These are phyloP conservation scores for Lontra canadensis DNA, from an alignment of 2,113 vertebrate species.

Conservation along the genomic window DNA sequence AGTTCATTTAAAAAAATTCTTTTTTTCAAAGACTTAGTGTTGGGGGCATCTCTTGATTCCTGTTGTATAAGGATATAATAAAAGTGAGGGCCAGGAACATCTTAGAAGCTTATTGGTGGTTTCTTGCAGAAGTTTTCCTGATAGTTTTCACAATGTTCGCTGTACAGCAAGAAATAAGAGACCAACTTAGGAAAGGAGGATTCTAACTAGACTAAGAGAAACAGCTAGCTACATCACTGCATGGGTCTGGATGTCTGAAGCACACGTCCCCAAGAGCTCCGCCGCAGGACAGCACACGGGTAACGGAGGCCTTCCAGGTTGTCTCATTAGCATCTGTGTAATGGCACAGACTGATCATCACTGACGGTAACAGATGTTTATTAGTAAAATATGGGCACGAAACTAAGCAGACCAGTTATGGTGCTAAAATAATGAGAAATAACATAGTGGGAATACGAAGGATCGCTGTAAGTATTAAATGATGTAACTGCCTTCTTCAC, in stretches of 20 bases:
- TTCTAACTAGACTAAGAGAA: neutral
- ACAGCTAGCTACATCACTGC: no score
- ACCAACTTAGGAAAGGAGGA: neutral
- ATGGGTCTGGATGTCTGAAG: neutral
- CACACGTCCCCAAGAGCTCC: neutral
- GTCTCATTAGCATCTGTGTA: neutral
- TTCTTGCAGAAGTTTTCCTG: neutral
- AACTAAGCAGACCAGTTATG: neutral
- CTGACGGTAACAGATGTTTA: neutral
- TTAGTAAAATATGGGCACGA: neutral
- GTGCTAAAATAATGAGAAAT: neutral
- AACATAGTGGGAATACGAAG: neutral
- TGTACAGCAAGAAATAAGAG: neutral
- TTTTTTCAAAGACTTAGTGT: neutral
- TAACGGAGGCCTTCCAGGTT: neutral
- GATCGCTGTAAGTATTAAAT: neutral
- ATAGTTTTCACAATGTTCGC: neutral
- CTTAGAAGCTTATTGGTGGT: neutral
- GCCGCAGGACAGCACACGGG: fast-evolving
- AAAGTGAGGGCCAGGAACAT: neutral
- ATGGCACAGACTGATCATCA: neutral
- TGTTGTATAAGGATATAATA: neutral
- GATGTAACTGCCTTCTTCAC: neutral
- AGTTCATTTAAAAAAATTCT: neutral
- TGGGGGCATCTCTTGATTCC: neutral